Evolutionary conservation across 2,888 invertebrate genomes (phyloP), one percentile per base, ranked within the genome.

Genomic region (Gari tellinella): DNA sequence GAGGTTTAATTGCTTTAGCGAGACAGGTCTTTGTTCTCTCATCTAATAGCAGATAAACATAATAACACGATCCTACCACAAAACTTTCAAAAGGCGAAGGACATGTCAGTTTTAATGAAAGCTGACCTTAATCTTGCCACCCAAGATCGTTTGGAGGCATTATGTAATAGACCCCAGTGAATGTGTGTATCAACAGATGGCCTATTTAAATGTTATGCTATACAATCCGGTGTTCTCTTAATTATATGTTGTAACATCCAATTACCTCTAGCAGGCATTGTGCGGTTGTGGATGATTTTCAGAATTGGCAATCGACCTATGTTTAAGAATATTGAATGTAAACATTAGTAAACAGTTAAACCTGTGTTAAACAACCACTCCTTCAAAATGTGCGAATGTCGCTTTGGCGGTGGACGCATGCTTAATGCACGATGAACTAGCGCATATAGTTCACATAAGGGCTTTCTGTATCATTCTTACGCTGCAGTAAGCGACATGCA

Each of bases 181-280:
- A 23, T 53, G 26, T 19, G 7, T 31, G 19, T 37, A 14, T 38
- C 55, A 57, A 45, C 72, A 72, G 66, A 72, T 72, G 72, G 72
- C 72, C 72, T 31, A 67, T 72, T 72, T 52, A 56, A 67, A 60
- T 63, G 66, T 63, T 67, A 57, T 58, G 62, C 66, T 51, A 62
- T 62, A 53, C 62, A 66, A 63, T 48, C 60, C 67, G 62, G 66
- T 66, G 72, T 72, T 72, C 38, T 62, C 46, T 62, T 72, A 72
- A 72, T 72, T 67, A 72, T 63, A 72, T 57, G 72, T 72, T 72
- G 57, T 40, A 45, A 63, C 25, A 41, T 17, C 51, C 52, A 69
- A 69, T 69, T 69, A 68, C 31, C 41, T 48, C 21, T 48, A 55
- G 21, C 40, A 52, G 37, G 48, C 60, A 61, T 56, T 56, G 43